Base-by-base conservation (phyloP, 2,797 vertebrate genomes). In the Benthosema pterotum region DNA sequence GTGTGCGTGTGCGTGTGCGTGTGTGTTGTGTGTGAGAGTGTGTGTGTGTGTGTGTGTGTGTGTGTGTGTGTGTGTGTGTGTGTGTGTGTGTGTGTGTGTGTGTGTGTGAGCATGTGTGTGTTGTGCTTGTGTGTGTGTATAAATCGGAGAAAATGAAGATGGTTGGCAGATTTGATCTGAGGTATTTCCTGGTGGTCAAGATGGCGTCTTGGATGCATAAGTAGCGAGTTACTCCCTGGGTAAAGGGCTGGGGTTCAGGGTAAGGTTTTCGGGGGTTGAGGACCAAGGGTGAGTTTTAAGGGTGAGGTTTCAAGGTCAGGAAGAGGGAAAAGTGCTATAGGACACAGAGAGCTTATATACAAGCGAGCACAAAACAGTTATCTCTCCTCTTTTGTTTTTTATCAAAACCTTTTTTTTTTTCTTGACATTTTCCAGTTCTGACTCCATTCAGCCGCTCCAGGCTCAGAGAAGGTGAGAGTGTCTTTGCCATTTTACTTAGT, bases 261-360 rank as follows among this genome's bases (percentile, higher is more conserved):
- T 8, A 38, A 38, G 32, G 32, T 11, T 38, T 38, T 38, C 11
- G 32, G 52, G 63, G 63, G n/a, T n/a, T 65, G 74, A 46, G 11
- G 13, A 15, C 9, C 5, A 57, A 42, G 53, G 14, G 51, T 69
- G 75, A 77, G 76, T 80, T 69, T 57, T 67, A 3, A 7, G n/a
- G 74, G 70, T 45, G 65, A 70, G 60, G 58, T 57, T 38, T 38
- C 32, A 38, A 38, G 42, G 42, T 52, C 4, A 49, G 78, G 65
- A 56, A 71, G 61, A 75, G 83, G 83, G 84, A 47, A 91, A 91
- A 91, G 92, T 93, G 93, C 92, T 92, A 74, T 69, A 86, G 84
- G 83, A 92, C 88, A 93, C 82, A 83, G 80, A 85, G 83, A 89
- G 89, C 88, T 82, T 92, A 93, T 94, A 69, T 93, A 93, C 93